A percentile compares a stretch with the other conserved stretches of the same genome.
Evolutionary conservation across 2,113 vertebrate genomes (phyloP).

Genomic region (Cheilinus undulatus): DNA sequence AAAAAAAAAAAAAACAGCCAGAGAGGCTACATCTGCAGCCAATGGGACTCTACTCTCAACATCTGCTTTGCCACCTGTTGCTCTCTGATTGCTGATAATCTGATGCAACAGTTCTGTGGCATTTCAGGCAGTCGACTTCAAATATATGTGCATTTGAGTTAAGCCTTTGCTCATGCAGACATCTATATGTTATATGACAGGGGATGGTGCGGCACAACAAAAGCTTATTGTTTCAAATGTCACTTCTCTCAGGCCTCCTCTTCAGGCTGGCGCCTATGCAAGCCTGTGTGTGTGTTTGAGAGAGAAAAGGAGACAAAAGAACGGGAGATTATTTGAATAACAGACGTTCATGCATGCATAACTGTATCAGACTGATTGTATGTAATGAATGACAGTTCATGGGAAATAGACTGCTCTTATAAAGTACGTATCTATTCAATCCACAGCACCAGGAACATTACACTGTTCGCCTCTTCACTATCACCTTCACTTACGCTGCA

Average conservation of each 20-base stretch:
- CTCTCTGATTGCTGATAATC: slow-evolving; percentile 42
- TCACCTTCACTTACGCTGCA: too few species aligned
- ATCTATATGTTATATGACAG: slow-evolving; percentile 56
- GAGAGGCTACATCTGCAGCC: background rate
- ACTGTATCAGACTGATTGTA: slow-evolving; percentile 8
- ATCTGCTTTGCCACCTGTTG: slow-evolving; percentile 49
- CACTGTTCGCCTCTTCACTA: too few species aligned
- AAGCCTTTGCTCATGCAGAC: slow-evolving; percentile 31
- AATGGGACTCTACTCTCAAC: background rate
- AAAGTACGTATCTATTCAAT: background rate
- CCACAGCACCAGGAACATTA: background rate
- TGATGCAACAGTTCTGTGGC: slow-evolving; percentile 28
- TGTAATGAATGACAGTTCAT: slow-evolving; percentile 10
- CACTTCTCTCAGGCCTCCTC: slow-evolving; percentile 61
- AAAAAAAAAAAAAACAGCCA: background rate
- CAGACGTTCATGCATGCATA: slow-evolving; percentile 6
- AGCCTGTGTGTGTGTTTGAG: background rate
- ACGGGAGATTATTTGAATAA: slow-evolving; percentile 13
- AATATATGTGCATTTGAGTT: slow-evolving; percentile 13
- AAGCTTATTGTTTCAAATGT: slow-evolving; percentile 75
- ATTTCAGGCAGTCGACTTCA: slow-evolving; percentile 55
- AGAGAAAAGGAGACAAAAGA: slow-evolving; percentile 39
- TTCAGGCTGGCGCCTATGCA: slow-evolving; percentile 18
- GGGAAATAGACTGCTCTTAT: background rate
- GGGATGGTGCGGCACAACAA: slow-evolving; percentile 54